Percentiles rank a stretch among this genome's conserved stretches.
phyloP scores from a whole-genome alignment of 2,113 vertebrate genomes.

The Eptatretus burgeri region DNA sequence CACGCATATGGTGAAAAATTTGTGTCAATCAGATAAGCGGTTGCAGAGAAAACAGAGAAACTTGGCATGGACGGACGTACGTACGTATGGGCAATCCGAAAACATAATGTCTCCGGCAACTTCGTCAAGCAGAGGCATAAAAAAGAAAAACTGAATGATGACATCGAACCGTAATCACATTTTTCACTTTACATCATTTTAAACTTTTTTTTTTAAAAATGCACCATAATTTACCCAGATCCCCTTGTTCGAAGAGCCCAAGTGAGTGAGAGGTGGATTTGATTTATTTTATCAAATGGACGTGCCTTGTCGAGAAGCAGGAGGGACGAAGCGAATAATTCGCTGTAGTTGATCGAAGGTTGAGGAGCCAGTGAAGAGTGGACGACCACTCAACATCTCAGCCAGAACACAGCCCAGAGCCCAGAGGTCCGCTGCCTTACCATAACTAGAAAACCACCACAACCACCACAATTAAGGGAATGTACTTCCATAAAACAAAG shows the following conservation, averaged over 20 bases:
- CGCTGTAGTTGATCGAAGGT: conserved; percentile 66
- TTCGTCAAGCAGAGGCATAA: no score
- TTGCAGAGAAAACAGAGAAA: no score
- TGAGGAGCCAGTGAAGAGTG: conserved; percentile 56
- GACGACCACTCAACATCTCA: conserved; percentile 51
- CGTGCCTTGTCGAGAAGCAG: conserved; percentile 33
- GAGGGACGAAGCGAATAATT: conserved; percentile 41
- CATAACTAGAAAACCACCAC: conserved; percentile 29
- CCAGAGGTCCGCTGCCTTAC: conserved; percentile 73
- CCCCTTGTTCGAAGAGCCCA: neutral
- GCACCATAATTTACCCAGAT: neutral
- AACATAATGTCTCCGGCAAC: no score
- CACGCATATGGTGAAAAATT: no score
- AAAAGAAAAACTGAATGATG: no score
- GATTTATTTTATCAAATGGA: no score
- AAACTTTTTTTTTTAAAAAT: neutral
- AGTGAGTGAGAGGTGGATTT: no score
- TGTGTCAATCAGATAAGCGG: no score
- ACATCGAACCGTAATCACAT: neutral
- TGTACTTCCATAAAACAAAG: no score
- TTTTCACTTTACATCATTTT: neutral
- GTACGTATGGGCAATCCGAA: no score
- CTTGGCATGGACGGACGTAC: no score
- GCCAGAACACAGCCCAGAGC: conserved; percentile 62
- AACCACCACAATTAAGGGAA: neutral